Evolutionary conservation across 2,797 vertebrate genomes (phyloP).

Genomic region (Meda fulgida): DNA sequence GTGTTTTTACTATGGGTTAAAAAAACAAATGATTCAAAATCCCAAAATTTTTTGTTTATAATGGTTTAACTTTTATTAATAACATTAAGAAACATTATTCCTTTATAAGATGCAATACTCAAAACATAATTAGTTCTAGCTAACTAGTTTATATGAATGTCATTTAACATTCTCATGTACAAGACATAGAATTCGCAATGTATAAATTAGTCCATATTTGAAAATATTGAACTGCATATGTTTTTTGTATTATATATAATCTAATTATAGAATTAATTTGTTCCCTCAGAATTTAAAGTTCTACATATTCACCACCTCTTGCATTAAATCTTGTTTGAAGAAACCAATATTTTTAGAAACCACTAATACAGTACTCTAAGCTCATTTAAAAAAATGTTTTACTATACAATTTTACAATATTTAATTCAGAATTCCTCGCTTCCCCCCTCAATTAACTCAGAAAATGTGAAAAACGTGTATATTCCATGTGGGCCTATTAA

Average conservation of each 20-base stretch:
- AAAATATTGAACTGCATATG: not conserved
- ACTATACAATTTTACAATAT: not conserved
- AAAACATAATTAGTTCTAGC: not conserved
- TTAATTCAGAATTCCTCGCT: not conserved
- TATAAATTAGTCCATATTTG: not conserved
- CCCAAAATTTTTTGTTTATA: not conserved
- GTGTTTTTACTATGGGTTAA: not conserved
- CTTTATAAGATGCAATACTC: not conserved
- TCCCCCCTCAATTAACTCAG: not conserved
- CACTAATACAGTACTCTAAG: not conserved
- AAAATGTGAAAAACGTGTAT: not conserved
- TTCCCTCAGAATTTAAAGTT: not conserved
- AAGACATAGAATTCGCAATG: not conserved
- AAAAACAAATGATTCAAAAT: not conserved
- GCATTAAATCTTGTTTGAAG: not conserved
- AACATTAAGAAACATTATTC: not conserved
- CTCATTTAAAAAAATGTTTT: not conserved
- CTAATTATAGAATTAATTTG: not conserved
- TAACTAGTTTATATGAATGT: not conserved
- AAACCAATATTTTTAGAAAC: not conserved
- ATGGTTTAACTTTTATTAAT: not conserved
- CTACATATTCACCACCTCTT: not conserved
- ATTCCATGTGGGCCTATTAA: not conserved
- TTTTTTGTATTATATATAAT: not conserved
- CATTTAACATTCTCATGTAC: not conserved